Conservation (phyloP, 2,888 invertebrate species). For the Nipponacmea schrenckii region DNA sequence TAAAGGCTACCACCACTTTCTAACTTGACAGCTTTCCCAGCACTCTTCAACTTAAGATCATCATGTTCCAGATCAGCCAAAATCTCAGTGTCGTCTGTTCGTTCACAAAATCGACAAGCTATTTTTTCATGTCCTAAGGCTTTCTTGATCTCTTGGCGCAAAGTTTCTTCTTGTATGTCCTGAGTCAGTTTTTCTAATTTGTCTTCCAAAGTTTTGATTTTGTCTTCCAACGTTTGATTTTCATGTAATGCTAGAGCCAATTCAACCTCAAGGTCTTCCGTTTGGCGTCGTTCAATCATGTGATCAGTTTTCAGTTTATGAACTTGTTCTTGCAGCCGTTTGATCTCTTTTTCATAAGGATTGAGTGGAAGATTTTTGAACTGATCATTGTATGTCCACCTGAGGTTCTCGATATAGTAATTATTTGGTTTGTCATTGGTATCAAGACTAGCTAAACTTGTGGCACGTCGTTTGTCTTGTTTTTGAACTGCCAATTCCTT, state of each 20-base stretch:
- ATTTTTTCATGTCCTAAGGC: slow-evolving; percentile 30
- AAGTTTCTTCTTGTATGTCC: slow-evolving; percentile 45
- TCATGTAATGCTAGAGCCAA: slow-evolving; percentile 53
- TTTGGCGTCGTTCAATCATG: slow-evolving; percentile 53
- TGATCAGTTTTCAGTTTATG: slow-evolving; percentile 56
- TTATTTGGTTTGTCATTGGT: slow-evolving; percentile 68
- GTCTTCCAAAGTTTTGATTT: slow-evolving; percentile 45
- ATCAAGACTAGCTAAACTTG: slow-evolving; percentile 67
- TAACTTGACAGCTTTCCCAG: slow-evolving; percentile 59
- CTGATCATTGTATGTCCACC: slow-evolving; percentile 52
- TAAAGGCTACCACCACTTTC: slow-evolving; percentile 65
- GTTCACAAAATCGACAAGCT: slow-evolving; percentile 41
- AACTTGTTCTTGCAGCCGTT: slow-evolving; percentile 55
- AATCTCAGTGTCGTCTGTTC: slow-evolving; percentile 31
- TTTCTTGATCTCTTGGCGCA: slow-evolving; percentile 46
- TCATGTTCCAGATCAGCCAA: slow-evolving; percentile 61
- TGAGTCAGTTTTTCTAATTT: slow-evolving; percentile 32
- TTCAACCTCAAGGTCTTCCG: slow-evolving; percentile 56
- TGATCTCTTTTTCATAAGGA: slow-evolving; percentile 57
- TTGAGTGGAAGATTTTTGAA: slow-evolving; percentile 57
- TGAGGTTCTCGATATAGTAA: slow-evolving; percentile 51
- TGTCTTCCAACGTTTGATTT: slow-evolving; percentile 54
- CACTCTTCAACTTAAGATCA: slow-evolving; percentile 50
- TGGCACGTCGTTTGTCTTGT: slow-evolving; percentile 50
- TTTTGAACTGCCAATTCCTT: slow-evolving; percentile 46